Percentiles rank a stretch among this genome's conserved stretches.
Conservation (phyloP, 1,140 invertebrate genomes). For the Reticulitermes speratus region DNA sequence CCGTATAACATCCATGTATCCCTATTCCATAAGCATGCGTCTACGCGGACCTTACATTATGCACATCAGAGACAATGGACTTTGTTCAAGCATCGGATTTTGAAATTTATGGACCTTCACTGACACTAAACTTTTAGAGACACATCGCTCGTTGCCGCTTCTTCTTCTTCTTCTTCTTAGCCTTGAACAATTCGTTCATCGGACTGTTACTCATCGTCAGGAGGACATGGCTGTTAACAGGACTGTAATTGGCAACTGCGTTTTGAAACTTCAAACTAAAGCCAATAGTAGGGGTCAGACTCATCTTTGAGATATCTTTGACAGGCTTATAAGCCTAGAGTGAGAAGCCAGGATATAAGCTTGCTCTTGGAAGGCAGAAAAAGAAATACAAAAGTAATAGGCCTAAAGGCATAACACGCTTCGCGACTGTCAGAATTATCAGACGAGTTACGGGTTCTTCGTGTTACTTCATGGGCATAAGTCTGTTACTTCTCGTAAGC, state of each 20-base stretch:
- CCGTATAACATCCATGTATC: not conserved
- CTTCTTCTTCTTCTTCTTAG: slow-evolving; percentile 1
- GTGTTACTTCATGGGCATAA: too few species aligned
- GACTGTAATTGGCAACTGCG: not conserved
- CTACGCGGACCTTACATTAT: not conserved
- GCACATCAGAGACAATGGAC: not conserved
- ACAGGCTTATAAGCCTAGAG: too few species aligned
- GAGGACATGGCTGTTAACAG: not conserved
- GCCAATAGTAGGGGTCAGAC: not conserved
- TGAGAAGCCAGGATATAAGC: too few species aligned
- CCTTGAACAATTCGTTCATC: not conserved
- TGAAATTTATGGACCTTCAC: not conserved
- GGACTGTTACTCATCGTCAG: not conserved
- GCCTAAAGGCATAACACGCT: too few species aligned
- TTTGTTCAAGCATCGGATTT: not conserved
- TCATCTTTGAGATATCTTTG: too few species aligned
- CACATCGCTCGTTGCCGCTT: not conserved
- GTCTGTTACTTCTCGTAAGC: too few species aligned
- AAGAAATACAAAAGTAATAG: too few species aligned
- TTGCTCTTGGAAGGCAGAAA: too few species aligned
- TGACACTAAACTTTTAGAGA: slow-evolving; percentile 4
- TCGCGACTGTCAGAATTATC: too few species aligned
- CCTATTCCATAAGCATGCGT: not conserved
- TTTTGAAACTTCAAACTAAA: not conserved
- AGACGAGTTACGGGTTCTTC: too few species aligned